Base-by-base conservation (phyloP, 1,140 invertebrate genomes). In the Bombus breviceps region DNA sequence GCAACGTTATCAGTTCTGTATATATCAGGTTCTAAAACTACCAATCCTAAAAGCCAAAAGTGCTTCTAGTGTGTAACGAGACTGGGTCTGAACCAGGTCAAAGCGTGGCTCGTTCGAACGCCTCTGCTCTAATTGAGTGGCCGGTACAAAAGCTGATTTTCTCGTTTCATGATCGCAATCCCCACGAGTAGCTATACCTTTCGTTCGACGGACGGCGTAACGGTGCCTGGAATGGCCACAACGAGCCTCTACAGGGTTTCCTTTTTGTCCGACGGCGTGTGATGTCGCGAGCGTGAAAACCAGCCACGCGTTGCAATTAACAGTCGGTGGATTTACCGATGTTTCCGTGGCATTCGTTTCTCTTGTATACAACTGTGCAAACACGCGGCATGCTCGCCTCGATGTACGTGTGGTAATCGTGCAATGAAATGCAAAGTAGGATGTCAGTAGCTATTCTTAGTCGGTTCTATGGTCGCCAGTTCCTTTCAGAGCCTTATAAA, bases 131-230 rank as follows among this genome's bases (percentile, higher is more conserved):
- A 64, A 80, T 53, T 53, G 47, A 53, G 47, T 53, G 47, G 32
- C 78, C 28, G 22, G 66, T 71, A 47, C 78, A 37, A 81, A 81
- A 81, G 68, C 66, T 81, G 47, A 81, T 81, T 81, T 81, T 81
- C 66, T 81, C 79, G 66, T 69, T 82, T 88, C 64, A 53, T 53
- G 47, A 53, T 53, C 47, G 32, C 71, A 76, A 53, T 81, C 71
- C 75, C 32, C 41, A 32, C 71, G 41, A 25, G 71, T 64, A 22
- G 47, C 47, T 53, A 53, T 53, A 53, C 71, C 53, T 74, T 74
- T 64, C 41, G 57, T 82, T 82, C 81, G 71, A 39, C 18, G 47
- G 47, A 22, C 47, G 47, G 39, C 32, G 72, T 82, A 82, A 82
- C 57, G 81, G 71, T 66, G 71, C 18, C 47, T 53, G 47, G 59